Evolutionary conservation across 2,113 vertebrate genomes (phyloP), one percentile per base, ranked within the genome.

Genomic region (Pluvianellus socialis): DNA sequence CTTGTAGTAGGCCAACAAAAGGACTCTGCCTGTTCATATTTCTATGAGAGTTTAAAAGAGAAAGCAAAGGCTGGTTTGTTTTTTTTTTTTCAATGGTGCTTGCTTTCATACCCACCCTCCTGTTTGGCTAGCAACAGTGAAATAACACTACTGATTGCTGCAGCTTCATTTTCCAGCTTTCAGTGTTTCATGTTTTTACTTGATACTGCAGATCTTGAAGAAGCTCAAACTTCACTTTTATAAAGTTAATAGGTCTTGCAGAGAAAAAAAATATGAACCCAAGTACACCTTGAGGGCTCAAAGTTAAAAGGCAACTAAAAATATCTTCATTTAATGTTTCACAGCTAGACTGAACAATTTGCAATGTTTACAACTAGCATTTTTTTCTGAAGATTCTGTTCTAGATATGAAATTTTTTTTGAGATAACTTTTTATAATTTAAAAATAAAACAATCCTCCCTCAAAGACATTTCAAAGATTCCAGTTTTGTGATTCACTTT

Each of bases 401-500:
- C 61, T 40, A 79, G 74, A 35, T 56, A 65, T 1, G 13, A 24
- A 13, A 0, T 65, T 84, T 94, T 90, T 90, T 79, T 40, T 76
- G 52, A 9, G 56, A 65, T 40, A 82, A 53, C 19, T 26, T 85
- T 53, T 92, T 47, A 8, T 87, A 38, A 75, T 84, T 86, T 66
- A 58, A 80, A 58, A 59, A 77, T 63, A 42, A 81, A 90, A 81
- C 23, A 2, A 6, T 70, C 22, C 66, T 44, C 40, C 50, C 76
- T 95, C 76, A 55, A 85, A 79, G 70, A 83, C 71, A 86, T 50
- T 80, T 92, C 58, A 88, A 33, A 90, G 85, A 92, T 97, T 97
- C 97, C 97, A 97, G 81, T 94, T 95, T 91, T 96, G 90, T 98
- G 95, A 98, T 95, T 97, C 94, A 97, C 74, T 95, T 65, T 44